Evolutionary conservation across 2,888 invertebrate genomes (phyloP).

Genomic region (Furcula furcula): DNA sequence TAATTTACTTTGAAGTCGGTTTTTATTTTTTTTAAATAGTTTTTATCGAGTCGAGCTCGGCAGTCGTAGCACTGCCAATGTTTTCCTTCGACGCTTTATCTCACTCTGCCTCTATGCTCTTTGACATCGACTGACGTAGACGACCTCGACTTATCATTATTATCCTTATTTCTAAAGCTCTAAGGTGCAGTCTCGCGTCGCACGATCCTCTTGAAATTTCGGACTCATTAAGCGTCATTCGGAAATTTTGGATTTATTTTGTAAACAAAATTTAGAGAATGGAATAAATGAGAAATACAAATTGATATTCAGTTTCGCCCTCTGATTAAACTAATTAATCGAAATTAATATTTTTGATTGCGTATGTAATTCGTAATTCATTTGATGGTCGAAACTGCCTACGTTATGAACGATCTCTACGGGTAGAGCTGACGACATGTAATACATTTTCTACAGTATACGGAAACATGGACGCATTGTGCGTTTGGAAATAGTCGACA

Average conservation of each 20-base stretch:
- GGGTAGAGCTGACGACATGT: slow-evolving; percentile 20
- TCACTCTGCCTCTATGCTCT: slow-evolving; percentile 68
- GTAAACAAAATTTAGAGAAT: slow-evolving; percentile 58
- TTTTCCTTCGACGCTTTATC: slow-evolving; percentile 73
- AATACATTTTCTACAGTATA: slow-evolving; percentile 32
- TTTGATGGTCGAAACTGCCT: slow-evolving; percentile 5
- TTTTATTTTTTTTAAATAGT: too few relatives aligned
- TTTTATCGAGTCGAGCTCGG: slow-evolving; percentile 41
- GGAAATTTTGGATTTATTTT: slow-evolving; percentile 71
- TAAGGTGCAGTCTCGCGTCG: slow-evolving; percentile 43
- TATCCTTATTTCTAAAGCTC: slow-evolving; percentile 43
- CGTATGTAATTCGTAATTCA: slow-evolving; percentile 14
- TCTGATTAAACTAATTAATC: slow-evolving; percentile 25
- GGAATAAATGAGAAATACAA: slow-evolving; percentile 45
- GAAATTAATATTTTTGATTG: slow-evolving; percentile 9
- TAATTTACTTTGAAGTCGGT: too few relatives aligned
- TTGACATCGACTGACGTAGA: slow-evolving; percentile 71
- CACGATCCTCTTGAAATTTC: slow-evolving; percentile 54
- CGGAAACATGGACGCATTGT: slow-evolving; percentile 44
- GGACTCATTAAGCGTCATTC: slow-evolving; percentile 70
- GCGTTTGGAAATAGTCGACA: slow-evolving; percentile 57
- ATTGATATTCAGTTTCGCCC: slow-evolving; percentile 28
- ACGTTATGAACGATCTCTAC: slow-evolving; percentile 4
- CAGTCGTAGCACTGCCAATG: slow-evolving; percentile 44
- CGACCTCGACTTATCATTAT: slow-evolving; percentile 42